Evolutionary conservation across 2,888 invertebrate species (phyloP).

Genomic region (Eristalis intricaria): DNA sequence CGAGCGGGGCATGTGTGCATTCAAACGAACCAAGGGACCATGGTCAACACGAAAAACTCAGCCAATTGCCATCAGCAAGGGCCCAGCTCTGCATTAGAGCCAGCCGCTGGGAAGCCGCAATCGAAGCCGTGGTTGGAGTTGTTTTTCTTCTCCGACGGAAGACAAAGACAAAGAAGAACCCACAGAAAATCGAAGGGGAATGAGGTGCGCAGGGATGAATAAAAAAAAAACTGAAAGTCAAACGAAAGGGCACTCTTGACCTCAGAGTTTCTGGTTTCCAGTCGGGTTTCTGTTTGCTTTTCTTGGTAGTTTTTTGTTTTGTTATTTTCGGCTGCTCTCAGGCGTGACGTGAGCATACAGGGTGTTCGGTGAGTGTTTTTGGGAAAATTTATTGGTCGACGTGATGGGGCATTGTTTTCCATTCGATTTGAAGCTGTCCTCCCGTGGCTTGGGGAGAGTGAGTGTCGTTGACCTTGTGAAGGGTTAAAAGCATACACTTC

Average conservation of each 20-base stretch:
- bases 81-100: background rate
- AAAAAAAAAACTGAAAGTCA: constrained; percentile 39
- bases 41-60: constrained; percentile 22
- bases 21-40: constrained; percentile 30
- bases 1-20: background rate
- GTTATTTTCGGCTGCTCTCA: constrained; percentile 12
- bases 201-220: background rate
- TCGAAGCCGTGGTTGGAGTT: constrained; percentile 22
- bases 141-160: background rate
- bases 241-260: constrained; percentile 56
- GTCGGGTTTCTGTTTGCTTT: background rate
- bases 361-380: constrained; percentile 10
- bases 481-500: background rate
- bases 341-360: constrained; percentile 19
- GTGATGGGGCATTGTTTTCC: background rate
- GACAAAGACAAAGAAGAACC: constrained; percentile 26
- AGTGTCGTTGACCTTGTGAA: background rate
- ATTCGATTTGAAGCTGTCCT: background rate
- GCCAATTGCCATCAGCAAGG: constrained; percentile 4
- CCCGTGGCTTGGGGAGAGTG: background rate
- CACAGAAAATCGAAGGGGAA: constrained; percentile 4
- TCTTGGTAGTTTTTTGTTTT: background rate
- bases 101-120: constrained; percentile 5
- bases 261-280: constrained; percentile 19
- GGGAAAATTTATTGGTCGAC: background rate